Evolutionary conservation across 2,888 invertebrate genomes (phyloP), one percentile per base, ranked within the genome.

Genomic region (Polyommatus icarus): DNA sequence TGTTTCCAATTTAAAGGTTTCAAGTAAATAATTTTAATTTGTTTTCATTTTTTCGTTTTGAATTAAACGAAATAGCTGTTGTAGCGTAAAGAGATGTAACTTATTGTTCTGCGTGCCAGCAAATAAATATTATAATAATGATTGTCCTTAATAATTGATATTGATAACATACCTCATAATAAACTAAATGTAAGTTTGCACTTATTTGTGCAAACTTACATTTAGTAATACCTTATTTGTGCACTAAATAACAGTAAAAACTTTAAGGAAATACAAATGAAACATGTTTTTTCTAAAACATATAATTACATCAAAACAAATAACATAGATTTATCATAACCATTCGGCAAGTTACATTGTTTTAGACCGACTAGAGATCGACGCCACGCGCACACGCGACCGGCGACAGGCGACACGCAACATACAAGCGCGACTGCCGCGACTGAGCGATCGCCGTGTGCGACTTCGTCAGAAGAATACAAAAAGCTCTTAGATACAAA

Each of bases 261-360:
- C 46, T 54, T 50, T 50, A 50, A 24, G 61, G 61, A 24, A 59
- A 8, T 57, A 8, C 15, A 61, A 78, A 77, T 82, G 77, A 82
- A 80, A 79, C 78, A 5, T 59, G 67, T 59, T 72, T 80, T 91
- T 93, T 93, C 87, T 85, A 92, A 93, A 94, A 94, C 94, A 94
- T 94, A 93, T 93, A 91, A 90, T 91, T 91, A 93, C 93, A 93
- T 93, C 91, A 93, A 94, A 93, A 93, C 92, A 92, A 92, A 88
- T 93, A 93, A 94, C 93, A 93, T 92, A 92, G 86, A 86, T 88
- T 75, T 87, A 87, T 88, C 85, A 85, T 86, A 87, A 88, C 87
- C 87, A 84, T 85, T 85, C 90, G 90, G 91, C 91, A 91, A 91
- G 90, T 91, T 91, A 91, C 91, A 91, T 90, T 88, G 87, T 85